phyloP scores from a whole-genome alignment of 2,888 invertebrate genomes.

The Pedicia rivosa region DNA sequence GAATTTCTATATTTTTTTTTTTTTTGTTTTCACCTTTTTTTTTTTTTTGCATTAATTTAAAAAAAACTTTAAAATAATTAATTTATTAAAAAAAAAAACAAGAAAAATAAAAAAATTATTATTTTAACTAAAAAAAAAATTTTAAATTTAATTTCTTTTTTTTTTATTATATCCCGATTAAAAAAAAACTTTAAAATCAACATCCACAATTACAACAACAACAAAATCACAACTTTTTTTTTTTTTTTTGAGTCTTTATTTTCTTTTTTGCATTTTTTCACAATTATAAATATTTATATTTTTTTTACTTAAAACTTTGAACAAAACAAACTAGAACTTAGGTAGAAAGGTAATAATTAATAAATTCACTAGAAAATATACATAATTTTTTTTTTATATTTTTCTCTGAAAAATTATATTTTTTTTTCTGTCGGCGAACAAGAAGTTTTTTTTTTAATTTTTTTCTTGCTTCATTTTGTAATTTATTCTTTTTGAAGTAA shows the following conservation, averaged over 20 bases:
- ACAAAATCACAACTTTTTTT: constrained; percentile 1
- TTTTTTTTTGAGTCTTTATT: neutral
- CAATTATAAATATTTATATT: neutral
- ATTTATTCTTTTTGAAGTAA: neutral
- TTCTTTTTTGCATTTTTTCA: constrained; percentile 1
- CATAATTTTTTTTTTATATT: too few relatives aligned
- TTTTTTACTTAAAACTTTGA: neutral
- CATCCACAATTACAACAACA: constrained; percentile 6
- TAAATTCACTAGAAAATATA: too few relatives aligned
- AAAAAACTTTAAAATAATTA: constrained; percentile 1
- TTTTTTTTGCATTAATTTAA: constrained; percentile 2
- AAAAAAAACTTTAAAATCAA: neutral
- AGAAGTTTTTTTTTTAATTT: constrained; percentile 3
- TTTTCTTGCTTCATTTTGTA: constrained; percentile 1
- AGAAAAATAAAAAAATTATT: neutral
- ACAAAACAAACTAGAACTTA: constrained; percentile 1
- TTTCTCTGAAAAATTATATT: too few relatives aligned
- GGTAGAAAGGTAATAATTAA: neutral
- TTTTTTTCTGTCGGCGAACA: neutral
- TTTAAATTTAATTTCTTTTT: neutral
- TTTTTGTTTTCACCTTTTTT: constrained; percentile 4
- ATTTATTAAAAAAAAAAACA: constrained; percentile 1
- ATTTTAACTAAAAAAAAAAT: neutral
- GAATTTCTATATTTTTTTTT: neutral
- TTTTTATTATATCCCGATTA: neutral